Evolutionary conservation across 2,888 invertebrate genomes (phyloP).

Genomic region (Autographa gamma): DNA sequence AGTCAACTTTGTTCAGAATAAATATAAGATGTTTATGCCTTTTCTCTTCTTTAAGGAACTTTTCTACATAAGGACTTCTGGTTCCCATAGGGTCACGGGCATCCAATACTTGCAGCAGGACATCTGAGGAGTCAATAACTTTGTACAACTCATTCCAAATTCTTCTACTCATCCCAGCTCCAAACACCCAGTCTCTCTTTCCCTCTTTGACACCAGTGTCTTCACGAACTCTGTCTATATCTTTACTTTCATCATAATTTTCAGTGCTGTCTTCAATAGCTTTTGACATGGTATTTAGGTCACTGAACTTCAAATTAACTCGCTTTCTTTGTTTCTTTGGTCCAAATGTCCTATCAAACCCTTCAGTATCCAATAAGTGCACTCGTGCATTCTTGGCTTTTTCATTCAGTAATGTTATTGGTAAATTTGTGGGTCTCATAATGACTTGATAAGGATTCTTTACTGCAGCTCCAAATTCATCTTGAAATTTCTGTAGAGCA

Average conservation of each 20-base stretch:
- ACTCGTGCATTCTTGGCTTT: slow-evolving; percentile 96
- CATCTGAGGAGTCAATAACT: slow-evolving; percentile 99
- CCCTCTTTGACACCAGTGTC: slow-evolving; percentile 94
- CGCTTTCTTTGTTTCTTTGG: slow-evolving; percentile 97
- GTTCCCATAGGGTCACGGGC: slow-evolving; percentile 99
- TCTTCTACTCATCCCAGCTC: slow-evolving; percentile 98
- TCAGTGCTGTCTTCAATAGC: slow-evolving; percentile 92
- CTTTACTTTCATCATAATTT: slow-evolving; percentile 94
- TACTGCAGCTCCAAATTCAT: slow-evolving; percentile 97
- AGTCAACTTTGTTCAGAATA: slow-evolving; percentile 98
- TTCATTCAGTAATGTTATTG: slow-evolving; percentile 97
- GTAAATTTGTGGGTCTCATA: slow-evolving; percentile 98
- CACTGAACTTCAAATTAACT: slow-evolving; percentile 93
- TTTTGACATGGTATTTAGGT: slow-evolving; percentile 93
- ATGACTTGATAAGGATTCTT: slow-evolving; percentile 99
- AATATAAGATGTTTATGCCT: slow-evolving; percentile 99
- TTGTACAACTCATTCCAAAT: slow-evolving; percentile 99
- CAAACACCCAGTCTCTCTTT: slow-evolving; percentile 97
- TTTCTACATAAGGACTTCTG: slow-evolving; percentile 96
- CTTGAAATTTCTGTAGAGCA: slow-evolving; percentile 96
- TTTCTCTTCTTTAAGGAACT: slow-evolving; percentile 97
- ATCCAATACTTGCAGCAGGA: slow-evolving; percentile 98
- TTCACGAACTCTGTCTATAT: slow-evolving; percentile 94
- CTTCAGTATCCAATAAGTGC: slow-evolving; percentile 98
- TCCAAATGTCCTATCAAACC: slow-evolving; percentile 98